Percentiles rank a stretch among this genome's conserved stretches.
Conservation (phyloP, 2,888 invertebrate genomes). For the Troilus luridus region DNA sequence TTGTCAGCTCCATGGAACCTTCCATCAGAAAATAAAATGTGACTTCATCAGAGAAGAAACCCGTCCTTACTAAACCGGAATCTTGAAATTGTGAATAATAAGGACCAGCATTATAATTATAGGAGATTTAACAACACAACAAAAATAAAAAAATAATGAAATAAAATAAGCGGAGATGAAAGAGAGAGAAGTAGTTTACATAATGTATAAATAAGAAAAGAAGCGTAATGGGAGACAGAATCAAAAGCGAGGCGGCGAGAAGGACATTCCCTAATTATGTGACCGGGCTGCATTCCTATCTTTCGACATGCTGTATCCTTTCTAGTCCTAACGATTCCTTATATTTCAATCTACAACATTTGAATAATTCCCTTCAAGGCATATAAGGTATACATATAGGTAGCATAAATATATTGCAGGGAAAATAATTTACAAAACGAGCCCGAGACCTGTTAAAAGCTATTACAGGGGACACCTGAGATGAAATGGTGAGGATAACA, state of each 20-base stretch:
- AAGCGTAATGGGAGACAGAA: background rate
- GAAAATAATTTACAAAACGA: no score
- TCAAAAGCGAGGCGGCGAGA: background rate
- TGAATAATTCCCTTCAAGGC: background rate
- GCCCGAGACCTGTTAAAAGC: no score
- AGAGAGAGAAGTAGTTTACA: conserved; percentile 35
- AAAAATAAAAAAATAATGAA: background rate
- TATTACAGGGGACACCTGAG: no score
- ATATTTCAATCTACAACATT: conserved; percentile 1
- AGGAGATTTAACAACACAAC: background rate
- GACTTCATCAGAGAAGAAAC: conserved; percentile 22
- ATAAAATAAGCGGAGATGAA: background rate
- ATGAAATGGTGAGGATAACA: no score
- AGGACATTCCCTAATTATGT: conserved; percentile 23
- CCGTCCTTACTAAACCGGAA: background rate
- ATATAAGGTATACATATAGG: background rate
- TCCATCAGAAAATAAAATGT: conserved; percentile 14
- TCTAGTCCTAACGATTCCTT: background rate
- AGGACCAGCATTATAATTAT: conserved; percentile 45
- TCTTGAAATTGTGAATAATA: conserved; percentile 42
- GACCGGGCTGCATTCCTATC: conserved; percentile 1
- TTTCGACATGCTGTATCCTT: background rate
- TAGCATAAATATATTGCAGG: no score
- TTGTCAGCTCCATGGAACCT: background rate
- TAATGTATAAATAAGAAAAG: conserved; percentile 49